Evolutionary conservation across 2,888 invertebrate species (phyloP).

Genomic region (Protophormia terraenovae): DNA sequence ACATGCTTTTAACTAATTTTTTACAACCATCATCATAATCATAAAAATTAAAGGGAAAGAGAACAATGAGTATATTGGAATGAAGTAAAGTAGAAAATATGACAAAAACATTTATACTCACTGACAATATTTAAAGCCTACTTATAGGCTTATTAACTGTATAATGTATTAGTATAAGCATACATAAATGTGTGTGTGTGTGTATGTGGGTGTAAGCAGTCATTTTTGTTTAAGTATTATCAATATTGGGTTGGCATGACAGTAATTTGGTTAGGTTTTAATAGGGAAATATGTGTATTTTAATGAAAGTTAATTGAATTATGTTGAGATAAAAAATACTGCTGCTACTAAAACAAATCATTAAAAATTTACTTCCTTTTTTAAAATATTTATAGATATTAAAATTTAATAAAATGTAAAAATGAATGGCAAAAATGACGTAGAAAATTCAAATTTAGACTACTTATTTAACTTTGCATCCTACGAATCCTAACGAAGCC

Average conservation of each 20-base stretch:
- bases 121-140: background rate
- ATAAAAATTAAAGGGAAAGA: background rate
- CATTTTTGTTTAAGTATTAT: background rate
- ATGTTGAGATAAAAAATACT: background rate
- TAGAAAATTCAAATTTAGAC: no score
- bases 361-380: no score
- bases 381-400: no score
- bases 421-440: no score
- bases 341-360: background rate
- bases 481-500: no score
- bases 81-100: background rate
- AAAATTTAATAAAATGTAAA: no score
- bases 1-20: background rate
- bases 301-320: background rate
- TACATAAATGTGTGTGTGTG: background rate
- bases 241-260: background rate
- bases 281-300: background rate
- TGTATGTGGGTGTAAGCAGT: background rate
- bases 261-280: background rate
- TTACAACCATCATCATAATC: background rate
- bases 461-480: no score
- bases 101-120: background rate
- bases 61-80: no score
- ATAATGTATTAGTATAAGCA: background rate
- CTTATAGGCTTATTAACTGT: background rate